phyloP scores from a whole-genome alignment of 1,140 invertebrate genomes.

The Drosophila lacteicornis region DNA sequence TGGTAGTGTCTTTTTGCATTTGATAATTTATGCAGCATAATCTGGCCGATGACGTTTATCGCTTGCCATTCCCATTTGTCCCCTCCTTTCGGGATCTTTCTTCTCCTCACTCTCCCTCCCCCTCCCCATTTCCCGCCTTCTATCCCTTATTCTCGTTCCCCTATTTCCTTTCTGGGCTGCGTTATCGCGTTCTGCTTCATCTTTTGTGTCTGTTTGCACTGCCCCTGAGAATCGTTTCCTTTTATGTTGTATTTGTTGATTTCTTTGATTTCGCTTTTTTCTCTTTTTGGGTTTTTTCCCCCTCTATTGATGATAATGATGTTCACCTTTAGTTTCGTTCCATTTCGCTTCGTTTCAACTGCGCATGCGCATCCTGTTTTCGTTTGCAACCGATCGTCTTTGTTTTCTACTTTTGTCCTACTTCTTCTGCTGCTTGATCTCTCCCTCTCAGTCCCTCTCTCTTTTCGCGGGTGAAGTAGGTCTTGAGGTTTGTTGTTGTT shows the following conservation, averaged over 20 bases:
- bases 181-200: constrained; percentile 64
- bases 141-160: constrained; percentile 23
- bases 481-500: constrained; percentile 35
- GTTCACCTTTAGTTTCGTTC: constrained; percentile 71
- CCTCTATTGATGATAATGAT: constrained; percentile 58
- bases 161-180: constrained; percentile 50
- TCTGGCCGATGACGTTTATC: constrained; percentile 79
- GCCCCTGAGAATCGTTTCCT: constrained; percentile 69
- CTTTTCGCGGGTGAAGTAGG: constrained; percentile 50
- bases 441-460: constrained; percentile 8
- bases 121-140: constrained; percentile 8
- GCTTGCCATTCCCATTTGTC: constrained; percentile 64
- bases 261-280: constrained; percentile 80
- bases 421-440: constrained; percentile 17
- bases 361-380: constrained; percentile 77
- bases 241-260: constrained; percentile 80
- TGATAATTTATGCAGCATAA: constrained; percentile 82
- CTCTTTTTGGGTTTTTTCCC: constrained; percentile 33
- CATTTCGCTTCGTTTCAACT: constrained; percentile 57
- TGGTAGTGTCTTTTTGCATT: constrained; percentile 70
- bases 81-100: constrained; percentile 10
- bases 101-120: neutral
- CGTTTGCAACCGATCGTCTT: constrained; percentile 48
- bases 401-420: constrained; percentile 62
- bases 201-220: constrained; percentile 55